phyloP scores from a whole-genome alignment of 2,888 invertebrate genomes.

The Pogonocherus hispidulus region DNA sequence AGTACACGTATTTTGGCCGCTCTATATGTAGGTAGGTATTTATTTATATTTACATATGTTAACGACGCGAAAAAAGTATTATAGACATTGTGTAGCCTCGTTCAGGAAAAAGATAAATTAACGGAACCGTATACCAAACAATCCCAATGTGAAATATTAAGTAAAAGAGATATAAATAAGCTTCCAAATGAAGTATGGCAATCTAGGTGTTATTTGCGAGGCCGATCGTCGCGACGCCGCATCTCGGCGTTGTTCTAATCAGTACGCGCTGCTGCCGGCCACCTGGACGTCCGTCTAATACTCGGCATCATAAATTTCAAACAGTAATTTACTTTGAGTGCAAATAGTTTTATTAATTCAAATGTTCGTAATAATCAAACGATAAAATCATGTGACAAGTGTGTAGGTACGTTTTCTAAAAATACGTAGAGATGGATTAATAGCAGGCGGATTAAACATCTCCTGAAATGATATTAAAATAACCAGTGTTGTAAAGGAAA shows the following conservation, averaged over 20 bases:
- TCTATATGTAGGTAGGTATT: too few species aligned
- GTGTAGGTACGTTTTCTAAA: not conserved
- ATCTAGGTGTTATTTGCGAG: conserved; percentile 55
- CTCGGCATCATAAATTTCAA: conserved; percentile 10
- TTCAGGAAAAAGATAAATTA: conserved; percentile 13
- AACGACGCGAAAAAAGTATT: not conserved
- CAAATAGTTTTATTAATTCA: not conserved
- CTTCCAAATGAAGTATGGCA: conserved; percentile 35
- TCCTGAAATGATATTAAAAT: not conserved
- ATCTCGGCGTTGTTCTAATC: conserved; percentile 56
- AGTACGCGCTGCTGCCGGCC: conserved; percentile 57
- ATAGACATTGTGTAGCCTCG: not conserved
- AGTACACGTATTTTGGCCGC: too few species aligned
- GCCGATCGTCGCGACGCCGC: conserved; percentile 59
- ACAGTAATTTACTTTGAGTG: not conserved
- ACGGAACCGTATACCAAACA: conserved; percentile 13
- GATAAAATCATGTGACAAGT: not conserved
- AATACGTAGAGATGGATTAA: not conserved
- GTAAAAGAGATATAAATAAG: conserved; percentile 46
- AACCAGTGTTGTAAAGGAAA: not conserved
- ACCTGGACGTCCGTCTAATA: conserved; percentile 54
- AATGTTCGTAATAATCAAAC: not conserved
- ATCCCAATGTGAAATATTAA: conserved; percentile 5
- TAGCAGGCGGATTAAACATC: not conserved
- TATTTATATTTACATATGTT: too few species aligned